Evolutionary conservation across 2,113 vertebrate species (phyloP), one percentile per base, ranked within the genome.

Genomic region (Microtus ochrogaster): DNA sequence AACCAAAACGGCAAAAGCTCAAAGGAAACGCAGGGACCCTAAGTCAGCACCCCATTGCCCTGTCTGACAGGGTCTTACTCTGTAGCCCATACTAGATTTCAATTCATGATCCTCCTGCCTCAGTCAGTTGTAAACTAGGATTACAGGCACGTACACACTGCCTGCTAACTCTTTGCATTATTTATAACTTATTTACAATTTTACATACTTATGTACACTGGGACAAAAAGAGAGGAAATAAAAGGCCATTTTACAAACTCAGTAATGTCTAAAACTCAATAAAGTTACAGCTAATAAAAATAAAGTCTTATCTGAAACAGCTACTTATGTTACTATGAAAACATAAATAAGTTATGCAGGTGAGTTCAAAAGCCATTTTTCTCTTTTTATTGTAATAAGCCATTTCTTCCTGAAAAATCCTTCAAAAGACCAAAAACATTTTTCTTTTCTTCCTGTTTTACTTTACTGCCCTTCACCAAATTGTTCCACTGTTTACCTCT

Each of bases 231-330:
- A 65, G 14, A 16, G 36, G 13, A 66, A 84, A 17, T 1, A 93
- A 28, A 22, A 44, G 70, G 30, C 93, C 41, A 91, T 72, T 95
- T 94, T 78, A 94, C 6, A 92, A 77, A 90, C 14, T 83, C 10
- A 87, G 47, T 73, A 92, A 81, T 63, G 65, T 73, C 5, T 95
- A 95, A 94, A 95, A 28, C 22, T 95, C 74, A 93, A 77, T 21
- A 49, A 58, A 89, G 28, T 55, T 28, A 76, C 33, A 8, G 36
- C 68, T 90, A 33, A 94, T 49, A 94, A 39, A 96, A 76, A 95
- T 24, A 14, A 91, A 44, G 61, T 77, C 30, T 58, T 90, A 68
- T 72, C 77, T 90, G 58, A 93, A 58, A 79, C 10, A 84, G 26
- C 3, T 94, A 70, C 92, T 87, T n/a, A 66, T 47, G 30, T 63